These are phyloP conservation scores for Himalopsyche phryganea DNA, from an alignment of 1,140 invertebrate species.

Conservation along the genomic window DNA sequence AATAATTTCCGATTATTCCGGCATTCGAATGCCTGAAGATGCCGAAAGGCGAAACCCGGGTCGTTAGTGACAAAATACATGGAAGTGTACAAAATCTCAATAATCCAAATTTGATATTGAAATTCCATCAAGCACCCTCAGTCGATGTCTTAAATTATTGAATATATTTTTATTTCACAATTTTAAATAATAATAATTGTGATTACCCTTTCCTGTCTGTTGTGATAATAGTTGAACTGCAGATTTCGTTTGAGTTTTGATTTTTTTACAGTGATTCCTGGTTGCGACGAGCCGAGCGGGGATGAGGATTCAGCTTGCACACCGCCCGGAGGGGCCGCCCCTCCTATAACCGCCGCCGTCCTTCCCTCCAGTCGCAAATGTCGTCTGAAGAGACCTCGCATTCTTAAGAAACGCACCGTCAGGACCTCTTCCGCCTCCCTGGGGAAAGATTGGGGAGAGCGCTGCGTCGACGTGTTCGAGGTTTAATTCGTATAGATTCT, in stretches of 20 bases:
- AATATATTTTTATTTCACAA: too few species aligned
- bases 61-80: too few species aligned
- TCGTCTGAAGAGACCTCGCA: constrained; percentile 68
- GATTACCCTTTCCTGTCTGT: too few species aligned
- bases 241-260: too few species aligned
- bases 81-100: too few species aligned
- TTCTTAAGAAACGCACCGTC: constrained; percentile 67
- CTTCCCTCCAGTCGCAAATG: constrained; percentile 5
- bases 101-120: too few species aligned
- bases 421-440: constrained; percentile 56
- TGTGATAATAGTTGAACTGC: too few species aligned
- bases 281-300: constrained; percentile 73
- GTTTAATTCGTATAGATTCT: constrained; percentile 32
- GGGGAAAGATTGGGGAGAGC: constrained; percentile 81
- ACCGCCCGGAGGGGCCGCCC: constrained; percentile 56
- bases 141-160: too few species aligned
- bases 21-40: too few species aligned
- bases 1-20: constrained; percentile 18
- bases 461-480: constrained; percentile 92
- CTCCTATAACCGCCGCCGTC: constrained; percentile 35
- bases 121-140: too few species aligned
- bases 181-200: too few species aligned
- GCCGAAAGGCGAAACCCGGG: too few species aligned
- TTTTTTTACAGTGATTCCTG: constrained; percentile 66
- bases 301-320: constrained; percentile 67